Base-by-base conservation (phyloP, 2,888 invertebrate genomes). In the Allygus modestus region DNA sequence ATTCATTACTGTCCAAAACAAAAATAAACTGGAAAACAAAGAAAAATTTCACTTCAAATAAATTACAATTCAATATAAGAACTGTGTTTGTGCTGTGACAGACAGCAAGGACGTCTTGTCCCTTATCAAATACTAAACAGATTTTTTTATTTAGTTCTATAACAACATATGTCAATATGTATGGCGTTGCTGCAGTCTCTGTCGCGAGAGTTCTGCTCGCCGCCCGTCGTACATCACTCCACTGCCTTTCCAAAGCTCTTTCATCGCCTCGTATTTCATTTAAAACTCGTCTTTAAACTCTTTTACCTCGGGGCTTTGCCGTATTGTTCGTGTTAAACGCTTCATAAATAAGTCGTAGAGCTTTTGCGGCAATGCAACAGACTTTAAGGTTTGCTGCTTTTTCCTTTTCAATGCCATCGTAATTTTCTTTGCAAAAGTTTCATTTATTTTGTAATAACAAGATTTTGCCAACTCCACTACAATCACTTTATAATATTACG, bases 221-320 rank as follows among this genome's bases (percentile, higher is more conserved):
- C 12, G 46, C 12, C 17, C 46, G 17, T 15, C 20, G 23, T n/a
- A n/a, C 54, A 11, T 54, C 4, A 54, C 7, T 23, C 23, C 4
- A 17, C 31, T 31, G 17, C 28, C 28, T 65, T 65, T 65, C 28
- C 17, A 65, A 65, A 65, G 65, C 28, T 15, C 28, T 65, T 65
- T 65, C 65, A 65, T 31, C 28, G 31, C 65, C 31, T 65, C 31
- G 28, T 65, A 28, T 65, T 65, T 65, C 15, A 65, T 65, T 65
- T 28, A 65, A 65, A 65, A 15, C 65, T 28, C 31, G 31, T 65
- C 65, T 65, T 65, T 65, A 28, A 65, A 65, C 65, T 65, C 65
- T 31, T 65, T 65, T 65, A 65, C 65, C 65, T 65, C 65, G 17
- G n/a, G 65, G 65, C 65, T 65, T 65, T 26, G 65, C 65, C 5